A percentile compares a stretch with the other conserved stretches of the same genome.
phyloP scores from a whole-genome alignment of 2,888 invertebrate species.

The Ichneumon xanthorius region DNA sequence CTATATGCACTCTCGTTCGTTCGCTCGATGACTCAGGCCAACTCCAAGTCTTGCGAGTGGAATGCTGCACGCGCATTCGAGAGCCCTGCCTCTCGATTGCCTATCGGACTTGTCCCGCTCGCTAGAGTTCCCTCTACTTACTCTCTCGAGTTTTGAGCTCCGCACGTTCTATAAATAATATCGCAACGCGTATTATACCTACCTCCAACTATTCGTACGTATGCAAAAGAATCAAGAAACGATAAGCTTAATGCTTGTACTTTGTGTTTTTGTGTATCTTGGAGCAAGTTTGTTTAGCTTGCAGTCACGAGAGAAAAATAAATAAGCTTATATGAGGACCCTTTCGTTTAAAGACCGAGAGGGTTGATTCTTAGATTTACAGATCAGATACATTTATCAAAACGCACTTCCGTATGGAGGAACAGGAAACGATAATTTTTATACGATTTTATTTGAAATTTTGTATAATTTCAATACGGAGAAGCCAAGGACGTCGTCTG shows the following conservation, averaged over 20 bases:
- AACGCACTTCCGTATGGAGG: neutral
- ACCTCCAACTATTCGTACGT: constrained; percentile 32
- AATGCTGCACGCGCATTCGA: constrained; percentile 74
- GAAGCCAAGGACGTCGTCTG: no score
- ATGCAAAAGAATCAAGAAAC: constrained; percentile 52
- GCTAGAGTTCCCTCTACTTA: constrained; percentile 37
- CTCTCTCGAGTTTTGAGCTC: constrained; percentile 22
- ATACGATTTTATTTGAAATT: no score
- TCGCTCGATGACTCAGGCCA: constrained; percentile 75
- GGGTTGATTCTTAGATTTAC: constrained; percentile 4
- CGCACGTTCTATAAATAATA: constrained; percentile 62
- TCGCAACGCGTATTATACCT: constrained; percentile 55
- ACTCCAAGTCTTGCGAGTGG: constrained; percentile 61
- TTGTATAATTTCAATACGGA: no score
- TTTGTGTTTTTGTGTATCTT: neutral
- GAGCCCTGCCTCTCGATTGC: constrained; percentile 79
- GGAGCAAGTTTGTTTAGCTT: constrained; percentile 24
- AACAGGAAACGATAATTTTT: neutral
- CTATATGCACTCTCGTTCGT: constrained; percentile 31
- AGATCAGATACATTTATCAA: neutral
- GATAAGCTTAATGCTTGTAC: constrained; percentile 52
- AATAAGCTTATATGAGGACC: neutral
- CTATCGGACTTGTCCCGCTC: constrained; percentile 74
- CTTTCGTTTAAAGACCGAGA: neutral
- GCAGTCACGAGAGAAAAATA: neutral